Base-by-base conservation (phyloP, 2,888 invertebrate genomes). In the Altica lythri region DNA sequence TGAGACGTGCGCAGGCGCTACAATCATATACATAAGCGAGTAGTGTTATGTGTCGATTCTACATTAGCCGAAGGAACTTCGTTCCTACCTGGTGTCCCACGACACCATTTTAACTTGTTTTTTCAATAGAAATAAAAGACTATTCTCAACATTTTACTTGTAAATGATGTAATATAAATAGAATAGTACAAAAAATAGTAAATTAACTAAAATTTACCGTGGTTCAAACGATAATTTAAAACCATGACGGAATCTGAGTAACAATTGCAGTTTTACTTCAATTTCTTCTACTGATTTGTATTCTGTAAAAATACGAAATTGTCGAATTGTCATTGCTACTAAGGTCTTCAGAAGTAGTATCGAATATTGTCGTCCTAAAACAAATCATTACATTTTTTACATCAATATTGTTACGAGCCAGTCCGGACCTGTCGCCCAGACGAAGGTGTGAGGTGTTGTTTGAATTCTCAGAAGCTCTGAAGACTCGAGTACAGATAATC, bases 271-370 rank as follows among this genome's bases (percentile, higher is more conserved):
- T 37, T 62, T 55, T 14, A 63, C 9, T 44, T 59, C 40, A 10
- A 67, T 59, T 10, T 66, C 47, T 14, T 47, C 47, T 6, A 47
- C 27, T 9, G 63, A 35, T 56, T 57, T 17, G 62, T 44, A 13
- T 34, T 47, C 37, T 52, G 61, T 34, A 59, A 62, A 56, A 9
- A 75, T 38, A 10, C 50, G 57, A 61, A 73, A 78, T 35, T 67
- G 68, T 2, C 73, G 68, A 1, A 77, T 48, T 2, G 76, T 49
- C 1, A 72, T 72, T 0, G 75, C 69, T 1, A 77, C 3, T 0
- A 74, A 67, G 1, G 71, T 69, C 59, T 77, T 78, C 71, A 77
- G 72, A 2, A 74, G 71, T 71, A 75, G 73, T 72, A 76, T 75
- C 1, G 75, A 76, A 56, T 76, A 77, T 57, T 73, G 74, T n/a